phyloP scores from a whole-genome alignment of 1,140 invertebrate genomes.

The Melanaphis sacchari region DNA sequence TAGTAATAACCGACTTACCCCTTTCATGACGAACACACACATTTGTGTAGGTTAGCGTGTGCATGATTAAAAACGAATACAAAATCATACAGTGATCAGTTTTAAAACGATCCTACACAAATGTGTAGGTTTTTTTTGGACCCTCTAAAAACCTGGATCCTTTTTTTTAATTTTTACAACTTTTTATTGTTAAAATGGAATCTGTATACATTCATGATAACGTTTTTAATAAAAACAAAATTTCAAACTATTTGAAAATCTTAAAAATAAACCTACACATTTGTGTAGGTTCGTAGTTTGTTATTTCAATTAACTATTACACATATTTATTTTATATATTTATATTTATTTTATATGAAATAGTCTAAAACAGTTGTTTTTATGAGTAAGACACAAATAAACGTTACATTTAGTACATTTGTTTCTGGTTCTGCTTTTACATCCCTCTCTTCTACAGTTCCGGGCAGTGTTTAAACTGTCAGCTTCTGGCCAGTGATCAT shows the following conservation, averaged over 20 bases:
- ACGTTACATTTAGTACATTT: not conserved
- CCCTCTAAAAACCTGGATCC: not conserved
- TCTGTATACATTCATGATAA: not conserved
- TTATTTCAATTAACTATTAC: not conserved
- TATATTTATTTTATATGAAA: constrained; percentile 23
- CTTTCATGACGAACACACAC: constrained; percentile 26
- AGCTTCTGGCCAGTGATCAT: constrained; percentile 12
- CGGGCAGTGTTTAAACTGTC: not conserved
- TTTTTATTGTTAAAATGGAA: not conserved
- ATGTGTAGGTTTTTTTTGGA: not conserved
- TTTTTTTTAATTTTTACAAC: not conserved
- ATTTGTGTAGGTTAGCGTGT: constrained; percentile 27
- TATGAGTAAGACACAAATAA: constrained; percentile 6
- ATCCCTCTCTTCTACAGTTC: not conserved
- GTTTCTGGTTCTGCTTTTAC: not conserved
- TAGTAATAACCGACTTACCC: too few species aligned
- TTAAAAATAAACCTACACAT: not conserved
- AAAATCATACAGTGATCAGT: not conserved
- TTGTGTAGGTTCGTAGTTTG: not conserved
- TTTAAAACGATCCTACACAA: constrained; percentile 10
- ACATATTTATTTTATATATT: too few species aligned
- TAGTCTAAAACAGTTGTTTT: not conserved
- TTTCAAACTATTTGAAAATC: not conserved
- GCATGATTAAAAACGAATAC: not conserved
- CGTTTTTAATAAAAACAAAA: not conserved